Percentiles rank a stretch among this genome's conserved stretches.
phyloP scores from a whole-genome alignment of 2,888 invertebrate species.

The Smittia aterrima region DNA sequence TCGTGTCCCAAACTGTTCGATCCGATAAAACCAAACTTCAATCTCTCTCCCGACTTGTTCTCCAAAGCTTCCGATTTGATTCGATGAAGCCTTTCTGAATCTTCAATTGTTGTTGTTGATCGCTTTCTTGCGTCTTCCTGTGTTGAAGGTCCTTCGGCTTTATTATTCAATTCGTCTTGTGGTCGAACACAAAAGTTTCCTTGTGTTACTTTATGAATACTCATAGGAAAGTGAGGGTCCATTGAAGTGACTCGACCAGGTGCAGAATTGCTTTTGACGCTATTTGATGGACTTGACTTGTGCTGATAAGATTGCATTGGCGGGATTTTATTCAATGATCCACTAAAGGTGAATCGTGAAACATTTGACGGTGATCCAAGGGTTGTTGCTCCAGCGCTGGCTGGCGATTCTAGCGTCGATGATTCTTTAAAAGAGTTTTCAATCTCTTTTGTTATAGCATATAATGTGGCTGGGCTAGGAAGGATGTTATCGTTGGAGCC shows the following conservation, averaged over 20 bases:
- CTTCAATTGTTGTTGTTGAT: conserved; percentile 53
- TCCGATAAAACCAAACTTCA: conserved; percentile 53
- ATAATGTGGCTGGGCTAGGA: conserved; percentile 75
- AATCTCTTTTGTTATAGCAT: conserved; percentile 75
- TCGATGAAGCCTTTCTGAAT: conserved; percentile 60
- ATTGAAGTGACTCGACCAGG: conserved; percentile 55
- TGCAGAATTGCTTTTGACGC: conserved; percentile 54
- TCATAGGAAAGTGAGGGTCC: conserved; percentile 54
- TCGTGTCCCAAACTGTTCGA: conserved; percentile 57
- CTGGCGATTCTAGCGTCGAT: conserved; percentile 41
- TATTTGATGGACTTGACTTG: conserved; percentile 54
- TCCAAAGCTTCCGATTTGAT: conserved; percentile 57
- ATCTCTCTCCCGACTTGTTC: conserved; percentile 47
- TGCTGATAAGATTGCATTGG: neutral
- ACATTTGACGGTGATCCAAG: conserved; percentile 41
- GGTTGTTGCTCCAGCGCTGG: conserved; percentile 43
- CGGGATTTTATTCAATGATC: conserved; percentile 35
- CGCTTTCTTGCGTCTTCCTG: conserved; percentile 3
- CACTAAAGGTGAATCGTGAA: conserved; percentile 25
- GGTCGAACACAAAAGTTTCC: conserved; percentile 64
- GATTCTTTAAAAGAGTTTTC: conserved; percentile 71
- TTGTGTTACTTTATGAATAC: conserved; percentile 55
- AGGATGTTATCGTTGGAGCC: conserved; percentile 54
- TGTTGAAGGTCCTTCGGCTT: conserved; percentile 59
- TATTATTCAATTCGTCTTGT: conserved; percentile 66